Percentiles rank a stretch among this genome's conserved stretches.
Evolutionary conservation across 2,888 invertebrate species (phyloP).

Genomic region (Xanthorhoe spadicearia): DNA sequence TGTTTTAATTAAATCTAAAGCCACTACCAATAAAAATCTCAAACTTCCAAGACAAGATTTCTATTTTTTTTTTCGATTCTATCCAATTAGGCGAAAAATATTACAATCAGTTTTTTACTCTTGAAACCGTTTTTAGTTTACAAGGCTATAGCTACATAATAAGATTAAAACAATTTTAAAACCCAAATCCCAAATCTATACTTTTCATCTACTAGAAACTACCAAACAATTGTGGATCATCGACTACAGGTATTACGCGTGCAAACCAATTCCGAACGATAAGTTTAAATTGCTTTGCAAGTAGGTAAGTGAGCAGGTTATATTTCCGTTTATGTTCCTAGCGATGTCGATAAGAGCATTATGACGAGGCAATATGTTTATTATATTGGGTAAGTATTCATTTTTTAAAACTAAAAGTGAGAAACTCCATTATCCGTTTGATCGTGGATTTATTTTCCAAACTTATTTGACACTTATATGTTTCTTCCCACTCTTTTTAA

Average conservation of each 20-base stretch:
- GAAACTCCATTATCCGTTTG: no score
- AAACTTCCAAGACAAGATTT: no score
- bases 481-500: no score
- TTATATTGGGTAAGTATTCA: slow-evolving; percentile 57
- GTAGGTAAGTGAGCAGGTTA: slow-evolving; percentile 12
- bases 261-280: slow-evolving; percentile 7
- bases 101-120: no score
- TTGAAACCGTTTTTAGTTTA: no score
- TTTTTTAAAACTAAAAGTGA: not conserved
- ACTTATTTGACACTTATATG: no score
- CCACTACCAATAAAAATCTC: no score
- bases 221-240: not conserved
- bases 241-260: not conserved
- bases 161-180: not conserved
- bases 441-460: no score
- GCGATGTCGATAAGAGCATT: slow-evolving; percentile 33
- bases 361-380: slow-evolving; percentile 63
- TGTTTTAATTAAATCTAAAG: no score
- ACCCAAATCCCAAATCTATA: not conserved
- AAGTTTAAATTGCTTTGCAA: slow-evolving; percentile 19
- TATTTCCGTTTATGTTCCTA: slow-evolving; percentile 8
- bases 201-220: not conserved
- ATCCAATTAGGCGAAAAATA: no score
- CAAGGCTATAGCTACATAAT: no score
- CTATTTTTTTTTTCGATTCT: no score